Percentiles rank a stretch among this genome's conserved stretches.
phyloP scores from a whole-genome alignment of 2,797 vertebrate species.

The Trachops cirrhosus region DNA sequence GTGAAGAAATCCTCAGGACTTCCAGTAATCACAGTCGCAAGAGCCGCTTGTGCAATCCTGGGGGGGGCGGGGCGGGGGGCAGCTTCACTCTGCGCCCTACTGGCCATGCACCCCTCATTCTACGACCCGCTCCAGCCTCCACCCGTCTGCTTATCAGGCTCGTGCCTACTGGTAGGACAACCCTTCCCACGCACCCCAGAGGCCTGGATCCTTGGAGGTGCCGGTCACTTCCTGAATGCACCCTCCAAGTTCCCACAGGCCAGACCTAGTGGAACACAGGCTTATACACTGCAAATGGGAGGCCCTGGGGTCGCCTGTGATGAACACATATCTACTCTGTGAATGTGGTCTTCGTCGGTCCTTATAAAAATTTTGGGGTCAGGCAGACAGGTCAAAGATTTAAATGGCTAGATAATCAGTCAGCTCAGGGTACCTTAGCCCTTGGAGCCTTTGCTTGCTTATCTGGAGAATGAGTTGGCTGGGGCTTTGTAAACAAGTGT shows the following conservation, averaged over 20 bases:
- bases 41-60: constrained; percentile 49
- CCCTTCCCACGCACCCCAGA: neutral
- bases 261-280: neutral
- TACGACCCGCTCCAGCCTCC: neutral
- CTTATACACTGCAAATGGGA: neutral
- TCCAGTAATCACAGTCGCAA: constrained; percentile 64
- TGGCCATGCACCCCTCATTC: neutral
- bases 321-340: no score
- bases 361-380: neutral
- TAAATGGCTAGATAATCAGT: neutral
- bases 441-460: neutral
- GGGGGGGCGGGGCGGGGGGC: neutral
- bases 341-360: neutral
- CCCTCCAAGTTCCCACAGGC: neutral
- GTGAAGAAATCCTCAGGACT: constrained; percentile 60
- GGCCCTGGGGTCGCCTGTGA: neutral
- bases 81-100: neutral
- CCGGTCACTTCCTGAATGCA: neutral
- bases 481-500: no score
- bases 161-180: neutral
- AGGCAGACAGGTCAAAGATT: neutral
- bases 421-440: neutral
- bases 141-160: neutral
- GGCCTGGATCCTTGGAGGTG: neutral
- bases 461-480: neutral